phyloP scores from a whole-genome alignment of 2,797 vertebrate species.

The Mormyrus proboscirostris region DNA sequence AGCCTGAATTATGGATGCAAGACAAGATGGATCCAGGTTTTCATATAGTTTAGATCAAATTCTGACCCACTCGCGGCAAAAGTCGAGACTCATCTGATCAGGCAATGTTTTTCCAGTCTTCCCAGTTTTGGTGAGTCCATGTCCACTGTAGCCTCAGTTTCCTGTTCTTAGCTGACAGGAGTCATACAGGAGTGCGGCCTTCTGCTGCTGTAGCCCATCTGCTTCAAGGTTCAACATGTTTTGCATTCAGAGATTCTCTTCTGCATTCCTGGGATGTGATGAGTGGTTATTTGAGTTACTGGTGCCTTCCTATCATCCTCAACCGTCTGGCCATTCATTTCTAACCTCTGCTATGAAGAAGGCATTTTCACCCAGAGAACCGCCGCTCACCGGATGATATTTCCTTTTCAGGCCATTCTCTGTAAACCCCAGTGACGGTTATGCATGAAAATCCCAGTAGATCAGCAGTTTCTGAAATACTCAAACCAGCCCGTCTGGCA shows the following conservation, averaged over 20 bases:
- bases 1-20: background rate
- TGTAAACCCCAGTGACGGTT: background rate
- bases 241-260: background rate
- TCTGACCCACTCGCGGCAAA: no score
- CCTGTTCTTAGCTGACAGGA: background rate
- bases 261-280: background rate
- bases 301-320: background rate
- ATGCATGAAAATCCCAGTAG: background rate
- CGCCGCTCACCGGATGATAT: background rate
- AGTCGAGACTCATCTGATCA: no score
- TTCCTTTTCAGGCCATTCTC: background rate
- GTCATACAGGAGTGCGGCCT: background rate
- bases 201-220: background rate
- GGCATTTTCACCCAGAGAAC: background rate
- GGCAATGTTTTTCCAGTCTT: no score
- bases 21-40: background rate
- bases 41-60: no score
- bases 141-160: background rate
- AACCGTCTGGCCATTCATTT: background rate
- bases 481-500: background rate
- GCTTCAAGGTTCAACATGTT: background rate
- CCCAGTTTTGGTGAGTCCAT: background rate
- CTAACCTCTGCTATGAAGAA: background rate
- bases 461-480: background rate
- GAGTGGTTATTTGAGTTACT: background rate